Conservation (phyloP, 2,888 invertebrate species). For the Lapara coniferarum region DNA sequence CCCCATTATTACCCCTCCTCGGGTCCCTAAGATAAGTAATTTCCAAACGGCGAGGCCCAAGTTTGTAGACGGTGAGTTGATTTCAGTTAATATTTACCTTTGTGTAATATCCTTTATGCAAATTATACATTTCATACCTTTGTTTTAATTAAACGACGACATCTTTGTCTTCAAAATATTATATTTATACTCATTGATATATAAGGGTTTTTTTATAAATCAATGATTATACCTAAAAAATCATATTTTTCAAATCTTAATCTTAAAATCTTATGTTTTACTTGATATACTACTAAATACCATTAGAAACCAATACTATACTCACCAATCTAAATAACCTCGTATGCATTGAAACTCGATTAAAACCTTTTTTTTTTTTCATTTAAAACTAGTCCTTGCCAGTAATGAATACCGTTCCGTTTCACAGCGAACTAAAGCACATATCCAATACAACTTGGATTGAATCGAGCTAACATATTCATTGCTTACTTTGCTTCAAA, state of each 20-base stretch:
- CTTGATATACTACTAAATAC: not conserved
- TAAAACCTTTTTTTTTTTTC: not conserved
- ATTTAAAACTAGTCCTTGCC: not conserved
- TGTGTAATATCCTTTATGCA: constrained; percentile 18
- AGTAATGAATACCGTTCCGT: not conserved
- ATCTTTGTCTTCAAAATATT: not conserved
- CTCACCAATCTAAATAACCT: too few species aligned
- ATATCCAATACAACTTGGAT: not conserved
- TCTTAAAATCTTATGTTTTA: too few species aligned
- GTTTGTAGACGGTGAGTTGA: constrained; percentile 56
- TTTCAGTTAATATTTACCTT: constrained; percentile 33
- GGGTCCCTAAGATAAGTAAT: constrained; percentile 37
- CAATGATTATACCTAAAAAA: too few species aligned
- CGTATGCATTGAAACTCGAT: not conserved
- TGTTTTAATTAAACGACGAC: not conserved
- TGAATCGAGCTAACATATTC: constrained; percentile 6
- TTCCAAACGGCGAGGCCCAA: constrained; percentile 47
- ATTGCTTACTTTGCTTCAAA: not conserved
- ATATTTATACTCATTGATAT: not conserved
- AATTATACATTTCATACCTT: constrained; percentile 7
- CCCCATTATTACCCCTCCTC: constrained; percentile 37
- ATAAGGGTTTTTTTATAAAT: too few species aligned
- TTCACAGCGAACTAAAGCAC: not conserved
- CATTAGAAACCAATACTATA: too few species aligned
- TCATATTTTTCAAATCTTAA: too few species aligned